Base-by-base conservation (phyloP, 2,888 invertebrate species). In the Phyllotreta striolata region DNA sequence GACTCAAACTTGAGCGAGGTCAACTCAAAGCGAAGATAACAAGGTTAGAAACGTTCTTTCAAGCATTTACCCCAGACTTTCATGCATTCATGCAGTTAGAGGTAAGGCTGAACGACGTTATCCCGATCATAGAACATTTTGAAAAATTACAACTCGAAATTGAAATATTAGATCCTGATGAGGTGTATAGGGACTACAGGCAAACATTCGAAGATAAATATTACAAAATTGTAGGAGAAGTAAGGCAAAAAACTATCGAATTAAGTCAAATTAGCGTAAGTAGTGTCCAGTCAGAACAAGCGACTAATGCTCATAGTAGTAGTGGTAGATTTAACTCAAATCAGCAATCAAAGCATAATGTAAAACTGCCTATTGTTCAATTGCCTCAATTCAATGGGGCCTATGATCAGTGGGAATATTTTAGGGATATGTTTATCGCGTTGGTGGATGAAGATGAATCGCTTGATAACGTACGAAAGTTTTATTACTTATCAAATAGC, bases 341-440 rank as follows among this genome's bases (percentile, higher is more conserved):
- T 44, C 12, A 5, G 14, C 44, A 44, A 44, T 44, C 44, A 7
- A 46, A 46, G 14, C 14, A 13, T 7, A 8, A 46, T 13, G 46
- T 46, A 3, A 46, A 46, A 13, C 46, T 46, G 14, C 46, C 46
- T 13, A 46, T 34, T 13, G 14, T 46, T 14, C 46, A 44, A 44
- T n/a, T 44, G 44, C 44, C 44, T n/a, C 7, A 7, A 10, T 44
- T 52, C 38, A 9, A 52, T 35, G 52, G 52, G 10, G 9, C 9
- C 6, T 52, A 52, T 35, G 52, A 52, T 10, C 35, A 52, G 13
- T 52, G 52, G 24, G 52, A 38, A 6, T 13, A 52, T 37, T 52
- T 52, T 38, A 34, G 52, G 10, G 52, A 52, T 35, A 52, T 52
- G 24, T 52, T 52, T 52, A 6, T 34, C n/a, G 34, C 52, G 4